Evolutionary conservation across 2,888 invertebrate species (phyloP).

Genomic region (Subacronicta megacephala): DNA sequence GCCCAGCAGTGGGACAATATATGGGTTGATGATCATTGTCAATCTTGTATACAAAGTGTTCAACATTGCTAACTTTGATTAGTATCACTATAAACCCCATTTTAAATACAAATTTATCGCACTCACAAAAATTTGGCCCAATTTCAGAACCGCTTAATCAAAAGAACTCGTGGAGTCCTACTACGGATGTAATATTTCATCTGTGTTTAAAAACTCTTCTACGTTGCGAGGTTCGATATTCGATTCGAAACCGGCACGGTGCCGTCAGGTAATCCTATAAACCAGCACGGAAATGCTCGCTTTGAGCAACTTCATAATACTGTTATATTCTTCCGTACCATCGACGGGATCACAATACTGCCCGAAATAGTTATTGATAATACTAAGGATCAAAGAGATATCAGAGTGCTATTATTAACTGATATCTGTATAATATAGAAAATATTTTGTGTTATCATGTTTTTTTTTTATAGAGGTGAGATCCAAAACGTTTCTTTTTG

Average conservation of each 20-base stretch:
- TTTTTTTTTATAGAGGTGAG: slow-evolving; percentile 32
- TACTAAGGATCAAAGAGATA: slow-evolving; percentile 52
- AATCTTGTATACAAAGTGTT: too few species aligned
- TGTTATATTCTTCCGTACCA: slow-evolving; percentile 58
- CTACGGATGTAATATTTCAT: slow-evolving; percentile 40
- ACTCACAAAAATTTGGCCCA: slow-evolving; percentile 21
- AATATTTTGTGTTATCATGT: slow-evolving; percentile 28
- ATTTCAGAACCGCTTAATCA: slow-evolving; percentile 47
- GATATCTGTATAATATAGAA: slow-evolving; percentile 27
- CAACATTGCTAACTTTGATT: too few species aligned
- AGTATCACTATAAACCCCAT: background rate
- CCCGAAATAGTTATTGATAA: slow-evolving; percentile 52
- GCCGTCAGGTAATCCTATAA: slow-evolving; percentile 64
- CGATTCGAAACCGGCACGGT: slow-evolving; percentile 58
- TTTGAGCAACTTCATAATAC: slow-evolving; percentile 64
- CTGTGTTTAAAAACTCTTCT: slow-evolving; percentile 44
- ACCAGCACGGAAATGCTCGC: slow-evolving; percentile 59
- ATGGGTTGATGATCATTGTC: too few species aligned
- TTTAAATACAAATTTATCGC: slow-evolving; percentile 10
- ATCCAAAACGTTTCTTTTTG: too few species aligned
- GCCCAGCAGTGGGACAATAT: too few species aligned
- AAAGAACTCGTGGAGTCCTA: slow-evolving; percentile 12
- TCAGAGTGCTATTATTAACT: slow-evolving; percentile 52
- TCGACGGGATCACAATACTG: slow-evolving; percentile 31
- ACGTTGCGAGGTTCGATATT: slow-evolving; percentile 34